phyloP scores from a whole-genome alignment of 2,888 invertebrate genomes.

The Athrips mouffetella region DNA sequence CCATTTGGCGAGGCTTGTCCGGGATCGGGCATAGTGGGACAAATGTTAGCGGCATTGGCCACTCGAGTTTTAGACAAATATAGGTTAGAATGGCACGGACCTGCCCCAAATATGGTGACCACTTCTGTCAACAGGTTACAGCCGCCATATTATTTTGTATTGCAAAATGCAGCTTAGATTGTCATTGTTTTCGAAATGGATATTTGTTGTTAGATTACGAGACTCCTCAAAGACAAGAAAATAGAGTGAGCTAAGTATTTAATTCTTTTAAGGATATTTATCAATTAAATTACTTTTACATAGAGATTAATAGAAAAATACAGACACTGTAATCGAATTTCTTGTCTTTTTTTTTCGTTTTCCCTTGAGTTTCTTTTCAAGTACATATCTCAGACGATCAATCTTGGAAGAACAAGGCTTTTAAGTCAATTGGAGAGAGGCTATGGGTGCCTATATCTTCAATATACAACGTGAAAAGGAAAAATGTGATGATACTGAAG shows the following conservation, averaged over 20 bases:
- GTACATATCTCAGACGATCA: background rate
- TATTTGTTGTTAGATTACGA: background rate
- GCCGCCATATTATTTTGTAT: slow-evolving; percentile 62
- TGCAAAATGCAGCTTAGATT: slow-evolving; percentile 57
- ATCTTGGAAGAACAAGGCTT: background rate
- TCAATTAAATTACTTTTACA: background rate
- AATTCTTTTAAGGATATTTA: slow-evolving; percentile 9
- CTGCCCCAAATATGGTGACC: slow-evolving; percentile 46
- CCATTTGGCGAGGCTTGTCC: slow-evolving; percentile 66
- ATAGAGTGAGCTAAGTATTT: background rate
- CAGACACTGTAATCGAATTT: background rate
- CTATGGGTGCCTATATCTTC: too few relatives aligned
- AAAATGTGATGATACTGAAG: too few relatives aligned
- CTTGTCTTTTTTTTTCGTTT: background rate
- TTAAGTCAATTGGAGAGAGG: background rate
- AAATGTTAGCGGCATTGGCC: slow-evolving; percentile 51
- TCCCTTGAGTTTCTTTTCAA: background rate
- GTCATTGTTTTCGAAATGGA: slow-evolving; percentile 2
- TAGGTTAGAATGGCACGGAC: slow-evolving; percentile 70
- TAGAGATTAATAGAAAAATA: background rate
- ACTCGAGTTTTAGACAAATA: slow-evolving; percentile 56
- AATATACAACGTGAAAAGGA: too few relatives aligned
- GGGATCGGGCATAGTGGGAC: slow-evolving; percentile 48
- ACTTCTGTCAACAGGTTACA: slow-evolving; percentile 60
- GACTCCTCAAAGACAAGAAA: background rate